These are phyloP conservation scores for Eupithecia inturbata DNA, from an alignment of 2,888 invertebrate species.

Conservation along the genomic window DNA sequence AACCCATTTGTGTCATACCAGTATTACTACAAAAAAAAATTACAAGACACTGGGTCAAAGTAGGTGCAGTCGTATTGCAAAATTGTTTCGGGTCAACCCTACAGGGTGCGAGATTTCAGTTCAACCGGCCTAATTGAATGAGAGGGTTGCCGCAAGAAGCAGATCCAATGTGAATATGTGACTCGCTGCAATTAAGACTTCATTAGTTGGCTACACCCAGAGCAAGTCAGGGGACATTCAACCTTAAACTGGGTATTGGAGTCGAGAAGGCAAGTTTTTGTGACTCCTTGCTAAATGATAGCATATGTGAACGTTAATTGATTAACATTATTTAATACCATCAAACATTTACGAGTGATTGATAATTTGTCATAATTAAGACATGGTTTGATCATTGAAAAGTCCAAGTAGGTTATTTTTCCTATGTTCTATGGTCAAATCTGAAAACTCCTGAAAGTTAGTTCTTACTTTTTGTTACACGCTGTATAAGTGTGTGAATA, in stretches of 20 bases:
- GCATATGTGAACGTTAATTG: not conserved
- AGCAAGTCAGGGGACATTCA: slow-evolving; percentile 9
- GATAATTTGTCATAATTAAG: not conserved
- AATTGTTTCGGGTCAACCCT: slow-evolving; percentile 8
- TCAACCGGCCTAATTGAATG: slow-evolving; percentile 58
- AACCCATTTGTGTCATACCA: too few relatives aligned
- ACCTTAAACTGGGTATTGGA: slow-evolving; percentile 1
- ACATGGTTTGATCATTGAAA: not conserved
- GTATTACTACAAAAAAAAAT: too few relatives aligned
- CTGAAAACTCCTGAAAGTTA: not conserved
- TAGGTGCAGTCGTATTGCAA: too few relatives aligned
- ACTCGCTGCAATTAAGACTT: slow-evolving; percentile 40
- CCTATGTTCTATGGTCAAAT: not conserved
- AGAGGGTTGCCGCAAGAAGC: slow-evolving; percentile 46
- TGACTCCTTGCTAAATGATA: not conserved
- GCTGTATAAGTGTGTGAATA: not conserved
- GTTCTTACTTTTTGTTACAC: not conserved
- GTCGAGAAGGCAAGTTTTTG: not conserved
- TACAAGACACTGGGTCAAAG: too few relatives aligned
- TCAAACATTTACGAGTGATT: not conserved
- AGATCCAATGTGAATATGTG: slow-evolving; percentile 40
- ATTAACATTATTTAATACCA: not conserved
- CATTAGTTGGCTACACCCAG: slow-evolving; percentile 26
- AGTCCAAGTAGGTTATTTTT: not conserved
- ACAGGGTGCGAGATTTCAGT: slow-evolving; percentile 51